phyloP scores from a whole-genome alignment of 2,113 vertebrate species.

The Gymnobelideus leadbeateri region DNA sequence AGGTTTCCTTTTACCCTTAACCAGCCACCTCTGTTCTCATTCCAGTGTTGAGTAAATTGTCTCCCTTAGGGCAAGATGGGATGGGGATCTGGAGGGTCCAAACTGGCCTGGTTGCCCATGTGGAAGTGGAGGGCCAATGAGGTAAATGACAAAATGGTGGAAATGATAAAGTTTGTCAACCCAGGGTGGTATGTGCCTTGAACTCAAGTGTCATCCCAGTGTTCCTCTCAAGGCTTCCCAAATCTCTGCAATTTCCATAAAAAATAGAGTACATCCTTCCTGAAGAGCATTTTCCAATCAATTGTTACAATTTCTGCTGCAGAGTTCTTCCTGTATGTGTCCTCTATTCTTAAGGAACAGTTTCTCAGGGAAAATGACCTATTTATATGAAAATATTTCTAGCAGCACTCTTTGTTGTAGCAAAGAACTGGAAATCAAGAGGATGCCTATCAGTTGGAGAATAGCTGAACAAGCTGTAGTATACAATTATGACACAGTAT shows the following conservation, averaged over 20 bases:
- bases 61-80: not conserved
- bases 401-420: too few relatives aligned
- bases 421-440: too few relatives aligned
- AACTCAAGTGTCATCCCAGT: not conserved
- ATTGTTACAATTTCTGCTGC: too few relatives aligned
- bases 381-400: too few relatives aligned
- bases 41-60: not conserved
- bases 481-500: too few relatives aligned
- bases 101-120: not conserved
- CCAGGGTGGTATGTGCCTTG: not conserved
- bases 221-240: not conserved
- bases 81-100: not conserved
- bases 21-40: not conserved
- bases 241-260: not conserved
- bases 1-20: not conserved
- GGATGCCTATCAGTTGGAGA: too few relatives aligned
- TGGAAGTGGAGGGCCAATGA: not conserved
- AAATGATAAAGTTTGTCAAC: not conserved
- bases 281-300: too few relatives aligned
- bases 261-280: not conserved
- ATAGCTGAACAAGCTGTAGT: too few relatives aligned
- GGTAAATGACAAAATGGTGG: not conserved
- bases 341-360: not conserved
- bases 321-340: not conserved
- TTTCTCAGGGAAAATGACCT: not conserved